Conservation (phyloP, 1,140 invertebrate genomes). For the Leguminivora glycinivorella region DNA sequence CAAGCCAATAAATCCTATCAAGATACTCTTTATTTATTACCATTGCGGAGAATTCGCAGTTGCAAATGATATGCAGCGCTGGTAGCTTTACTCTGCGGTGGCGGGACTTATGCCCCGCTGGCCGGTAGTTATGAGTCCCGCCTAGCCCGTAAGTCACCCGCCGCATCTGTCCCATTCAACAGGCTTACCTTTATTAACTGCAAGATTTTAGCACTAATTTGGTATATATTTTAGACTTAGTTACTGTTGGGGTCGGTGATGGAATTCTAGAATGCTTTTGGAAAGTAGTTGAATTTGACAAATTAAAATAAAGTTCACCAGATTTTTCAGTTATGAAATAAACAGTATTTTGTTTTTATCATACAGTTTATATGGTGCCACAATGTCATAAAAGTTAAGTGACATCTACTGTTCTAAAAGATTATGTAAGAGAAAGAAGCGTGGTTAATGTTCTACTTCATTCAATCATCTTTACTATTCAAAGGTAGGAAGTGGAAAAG, state of each 20-base stretch:
- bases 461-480: not conserved
- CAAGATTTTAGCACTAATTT: conserved; percentile 13
- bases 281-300: no score
- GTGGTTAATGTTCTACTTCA: not conserved
- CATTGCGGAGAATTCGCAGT: not conserved
- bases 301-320: no score
- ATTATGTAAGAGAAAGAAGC: no score
- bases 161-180: conserved; percentile 18
- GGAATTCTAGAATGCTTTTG: no score
- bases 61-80: conserved; percentile 27
- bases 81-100: conserved; percentile 17
- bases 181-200: conserved; percentile 21
- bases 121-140: conserved; percentile 26
- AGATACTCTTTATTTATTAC: conserved; percentile 4
- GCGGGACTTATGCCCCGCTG: conserved; percentile 23
- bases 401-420: no score
- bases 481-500: not conserved
- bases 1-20: not conserved
- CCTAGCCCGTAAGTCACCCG: conserved; percentile 18
- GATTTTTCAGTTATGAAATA: no score
- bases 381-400: no score
- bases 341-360: no score
- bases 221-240: not conserved
- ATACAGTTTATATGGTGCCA: no score
- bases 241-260: not conserved